Percentiles rank a stretch among this genome's conserved stretches.
phyloP scores from a whole-genome alignment of 1,140 invertebrate genomes.

The Ruditapes philippinarum region DNA sequence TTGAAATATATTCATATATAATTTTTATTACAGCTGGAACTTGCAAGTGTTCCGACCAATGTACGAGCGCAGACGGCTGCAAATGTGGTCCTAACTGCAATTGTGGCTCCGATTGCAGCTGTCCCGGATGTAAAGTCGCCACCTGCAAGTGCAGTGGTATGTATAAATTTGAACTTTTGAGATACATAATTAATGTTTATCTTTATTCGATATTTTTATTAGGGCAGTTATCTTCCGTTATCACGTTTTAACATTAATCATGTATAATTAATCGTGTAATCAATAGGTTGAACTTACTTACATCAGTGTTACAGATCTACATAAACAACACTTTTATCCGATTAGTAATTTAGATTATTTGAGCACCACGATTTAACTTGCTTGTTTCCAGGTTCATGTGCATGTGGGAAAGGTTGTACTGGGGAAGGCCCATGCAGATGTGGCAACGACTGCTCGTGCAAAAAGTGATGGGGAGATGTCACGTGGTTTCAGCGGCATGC shows the following conservation, averaged over 20 bases:
- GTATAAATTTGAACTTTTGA: no score
- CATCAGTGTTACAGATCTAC: no score
- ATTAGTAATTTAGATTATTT: no score
- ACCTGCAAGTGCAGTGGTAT: not conserved
- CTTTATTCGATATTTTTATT: no score
- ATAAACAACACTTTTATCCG: no score
- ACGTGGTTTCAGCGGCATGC: conserved; percentile 48
- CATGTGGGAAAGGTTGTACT: conserved; percentile 31
- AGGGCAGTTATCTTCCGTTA: no score
- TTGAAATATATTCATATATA: not conserved
- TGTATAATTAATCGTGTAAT: no score
- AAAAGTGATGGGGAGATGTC: conserved; percentile 59
- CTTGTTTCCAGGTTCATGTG: not conserved
- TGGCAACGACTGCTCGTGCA: conserved; percentile 45
- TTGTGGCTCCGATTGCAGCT: not conserved
- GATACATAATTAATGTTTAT: no score
- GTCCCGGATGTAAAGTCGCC: conserved; percentile 15
- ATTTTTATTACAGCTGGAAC: not conserved
- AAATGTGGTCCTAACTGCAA: not conserved
- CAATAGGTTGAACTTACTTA: no score
- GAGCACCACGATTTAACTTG: no score
- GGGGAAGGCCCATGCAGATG: conserved; percentile 23
- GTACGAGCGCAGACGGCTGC: not conserved
- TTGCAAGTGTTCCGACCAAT: not conserved
- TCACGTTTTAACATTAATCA: no score